phyloP scores from a whole-genome alignment of 2,888 invertebrate species.

The Pandemis heparana region DNA sequence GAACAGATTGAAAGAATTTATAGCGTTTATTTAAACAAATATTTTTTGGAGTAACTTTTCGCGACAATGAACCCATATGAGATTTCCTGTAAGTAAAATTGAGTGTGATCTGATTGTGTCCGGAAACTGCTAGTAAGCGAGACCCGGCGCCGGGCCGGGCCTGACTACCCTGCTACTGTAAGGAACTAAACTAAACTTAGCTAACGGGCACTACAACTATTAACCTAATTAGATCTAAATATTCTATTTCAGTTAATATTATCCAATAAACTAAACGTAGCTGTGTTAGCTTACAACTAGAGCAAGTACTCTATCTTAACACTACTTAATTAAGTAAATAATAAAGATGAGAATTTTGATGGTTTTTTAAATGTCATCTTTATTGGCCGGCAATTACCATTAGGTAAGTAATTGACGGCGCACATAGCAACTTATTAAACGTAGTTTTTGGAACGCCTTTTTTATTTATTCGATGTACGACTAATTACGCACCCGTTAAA shows the following conservation, averaged over 20 bases:
- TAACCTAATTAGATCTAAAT: constrained; percentile 9
- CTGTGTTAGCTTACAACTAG: constrained; percentile 36
- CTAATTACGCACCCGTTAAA: neutral
- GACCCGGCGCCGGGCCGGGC: constrained; percentile 30
- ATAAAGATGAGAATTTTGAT: constrained; percentile 33
- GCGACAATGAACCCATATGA: constrained; percentile 13
- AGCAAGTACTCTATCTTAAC: constrained; percentile 34
- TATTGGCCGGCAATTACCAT: neutral
- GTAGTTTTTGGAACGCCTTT: constrained; percentile 6
- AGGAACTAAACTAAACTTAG: constrained; percentile 33
- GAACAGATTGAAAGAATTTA: neutral
- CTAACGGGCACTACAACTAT: constrained; percentile 21
- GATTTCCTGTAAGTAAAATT: constrained; percentile 32
- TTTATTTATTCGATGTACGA: constrained; percentile 7
- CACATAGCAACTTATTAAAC: neutral
- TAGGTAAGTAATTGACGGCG: constrained; percentile 1
- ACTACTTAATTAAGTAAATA: constrained; percentile 35
- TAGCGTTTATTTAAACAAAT: neutral
- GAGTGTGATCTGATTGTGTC: constrained; percentile 15
- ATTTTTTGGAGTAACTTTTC: constrained; percentile 5
- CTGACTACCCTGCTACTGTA: constrained; percentile 37
- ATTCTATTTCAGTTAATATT: constrained; percentile 16
- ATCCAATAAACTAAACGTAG: constrained; percentile 22
- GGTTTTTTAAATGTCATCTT: constrained; percentile 22
- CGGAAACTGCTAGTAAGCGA: constrained; percentile 35